These are phyloP conservation scores for Genyomyrus donnyi DNA, from an alignment of 2,113 vertebrate genomes.

Conservation along the genomic window DNA sequence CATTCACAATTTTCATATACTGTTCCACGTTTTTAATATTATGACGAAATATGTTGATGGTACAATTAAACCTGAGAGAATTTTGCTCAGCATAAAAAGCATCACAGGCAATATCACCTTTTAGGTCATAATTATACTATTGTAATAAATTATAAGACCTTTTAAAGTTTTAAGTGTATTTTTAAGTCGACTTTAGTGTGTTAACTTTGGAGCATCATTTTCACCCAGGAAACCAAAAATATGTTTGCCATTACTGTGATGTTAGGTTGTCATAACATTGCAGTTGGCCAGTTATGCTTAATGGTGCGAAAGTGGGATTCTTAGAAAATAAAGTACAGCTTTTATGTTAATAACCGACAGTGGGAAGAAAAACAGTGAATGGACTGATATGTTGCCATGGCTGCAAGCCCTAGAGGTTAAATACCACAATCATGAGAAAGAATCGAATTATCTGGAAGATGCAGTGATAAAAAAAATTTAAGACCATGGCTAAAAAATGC, in stretches of 20 bases:
- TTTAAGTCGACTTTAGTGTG: not conserved
- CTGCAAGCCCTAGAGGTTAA: constrained; percentile 12
- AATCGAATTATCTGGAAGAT: not conserved
- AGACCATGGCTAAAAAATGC: not conserved
- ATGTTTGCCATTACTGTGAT: not conserved
- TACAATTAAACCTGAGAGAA: not conserved
- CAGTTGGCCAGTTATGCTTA: not conserved
- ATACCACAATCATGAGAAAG: not conserved
- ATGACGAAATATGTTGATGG: not conserved
- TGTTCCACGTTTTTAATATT: not conserved
- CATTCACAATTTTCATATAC: not conserved
- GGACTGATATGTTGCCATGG: constrained; percentile 9
- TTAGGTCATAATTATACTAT: not conserved
- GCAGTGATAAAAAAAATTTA: not conserved
- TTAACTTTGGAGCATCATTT: not conserved
- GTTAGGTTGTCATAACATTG: not conserved
- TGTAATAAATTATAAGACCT: not conserved
- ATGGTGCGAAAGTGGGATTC: not conserved
- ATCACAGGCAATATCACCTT: not conserved
- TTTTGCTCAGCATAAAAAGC: not conserved
- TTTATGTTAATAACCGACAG: not conserved
- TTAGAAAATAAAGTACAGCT: not conserved
- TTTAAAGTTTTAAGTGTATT: not conserved
- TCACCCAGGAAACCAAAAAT: not conserved
- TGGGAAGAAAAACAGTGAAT: not conserved